These are phyloP conservation scores for Hipparchia sbordonii DNA, from an alignment of 2,888 invertebrate genomes.

Conservation along the genomic window DNA sequence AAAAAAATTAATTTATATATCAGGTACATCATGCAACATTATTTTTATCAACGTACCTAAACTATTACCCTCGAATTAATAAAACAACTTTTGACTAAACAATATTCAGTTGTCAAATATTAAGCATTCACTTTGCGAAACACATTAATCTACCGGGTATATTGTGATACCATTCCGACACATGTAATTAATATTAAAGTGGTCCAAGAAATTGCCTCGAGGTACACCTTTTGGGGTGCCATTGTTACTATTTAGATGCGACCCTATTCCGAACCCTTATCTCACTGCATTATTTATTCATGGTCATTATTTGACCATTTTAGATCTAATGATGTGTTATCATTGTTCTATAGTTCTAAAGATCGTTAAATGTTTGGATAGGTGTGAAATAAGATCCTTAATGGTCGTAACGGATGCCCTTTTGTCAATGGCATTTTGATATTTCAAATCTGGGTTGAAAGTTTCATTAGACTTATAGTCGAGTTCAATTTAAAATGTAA, in stretches of 20 bases:
- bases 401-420: constrained; percentile 68
- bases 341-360: constrained; percentile 70
- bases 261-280: constrained; percentile 63
- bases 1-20: too few species aligned
- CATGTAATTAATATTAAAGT: constrained; percentile 72
- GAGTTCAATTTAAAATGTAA: constrained; percentile 24
- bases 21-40: too few species aligned
- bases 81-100: neutral
- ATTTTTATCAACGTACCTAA: too few species aligned
- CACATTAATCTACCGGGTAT: constrained; percentile 63
- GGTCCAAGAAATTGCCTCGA: constrained; percentile 64
- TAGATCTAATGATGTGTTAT: constrained; percentile 76
- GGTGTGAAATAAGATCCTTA: constrained; percentile 77
- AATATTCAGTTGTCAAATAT: constrained; percentile 16
- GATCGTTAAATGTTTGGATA: constrained; percentile 69
- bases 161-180: constrained; percentile 76
- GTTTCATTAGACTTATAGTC: constrained; percentile 15
- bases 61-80: neutral
- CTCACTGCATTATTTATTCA: constrained; percentile 78
- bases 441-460: constrained; percentile 43
- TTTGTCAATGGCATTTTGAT: constrained; percentile 51
- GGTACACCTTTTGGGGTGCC: constrained; percentile 62
- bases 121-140: constrained; percentile 30
- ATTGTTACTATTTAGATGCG: constrained; percentile 63
- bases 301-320: constrained; percentile 83